Base-by-base conservation (phyloP, 1,140 invertebrate species). In the Geopemphigus sp. region DNA sequence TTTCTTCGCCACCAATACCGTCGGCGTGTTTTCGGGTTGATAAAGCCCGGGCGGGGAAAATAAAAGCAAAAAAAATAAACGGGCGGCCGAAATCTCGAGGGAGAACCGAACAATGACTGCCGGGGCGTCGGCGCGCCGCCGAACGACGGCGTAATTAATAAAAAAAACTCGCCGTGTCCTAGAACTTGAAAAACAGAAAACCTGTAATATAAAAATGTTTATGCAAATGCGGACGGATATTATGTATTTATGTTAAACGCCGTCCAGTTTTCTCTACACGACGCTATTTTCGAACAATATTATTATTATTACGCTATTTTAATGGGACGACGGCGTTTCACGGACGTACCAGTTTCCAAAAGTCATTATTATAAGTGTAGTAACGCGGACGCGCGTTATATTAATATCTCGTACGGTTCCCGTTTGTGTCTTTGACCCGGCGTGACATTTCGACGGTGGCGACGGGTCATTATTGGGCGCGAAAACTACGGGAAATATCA, bases 221-320 rank as follows among this genome's bases (percentile, higher is more conserved):
- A 78, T 78, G 74, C 63, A 78, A 78, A 78, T 78, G 57, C 29
- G 54, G 68, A 78, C 29, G 53, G 68, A 78, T 59, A 78, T 59
- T 61, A 78, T 78, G 54, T 76, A 76, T 78, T 78, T 78, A 45
- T 50, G 74, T 78, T 45, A 61, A 61, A 78, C 74, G 74, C n/a
- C 24, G 56, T 72, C 50, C 50, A 54, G 47, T 53, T 54, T 53
- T 29, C 50, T 26, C 19, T 24, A 45, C 57, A 70, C 73, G 32
- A 39, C 39, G 73, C 56, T 61, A 22, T 78, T 57, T 78, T 61
- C 24, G 50, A 63, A 78, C 74, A 61, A 61, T n/a, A n/a, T n/a
- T n/a, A n/a, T 39, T 78, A 78, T 78, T 61, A 78, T 78, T 78
- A 78, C 56, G 57, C 17, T 59, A 63, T 63, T 78, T 78, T 78